Conservation (phyloP, 2,888 invertebrate species). For the Mongoloraphidia duomilia region DNA sequence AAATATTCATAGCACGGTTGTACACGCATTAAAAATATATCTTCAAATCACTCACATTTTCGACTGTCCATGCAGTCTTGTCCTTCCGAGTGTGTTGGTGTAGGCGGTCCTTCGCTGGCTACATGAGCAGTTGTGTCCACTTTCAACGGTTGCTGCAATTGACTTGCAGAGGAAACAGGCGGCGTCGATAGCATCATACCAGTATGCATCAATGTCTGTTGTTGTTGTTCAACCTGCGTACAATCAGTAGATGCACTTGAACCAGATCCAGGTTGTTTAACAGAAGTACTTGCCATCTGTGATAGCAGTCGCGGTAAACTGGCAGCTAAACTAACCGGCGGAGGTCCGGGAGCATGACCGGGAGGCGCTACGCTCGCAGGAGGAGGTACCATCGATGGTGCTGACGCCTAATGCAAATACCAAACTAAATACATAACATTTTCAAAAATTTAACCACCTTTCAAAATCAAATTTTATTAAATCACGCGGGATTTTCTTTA, state of each 20-base stretch:
- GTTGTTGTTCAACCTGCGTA: constrained; percentile 15
- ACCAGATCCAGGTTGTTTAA: background rate
- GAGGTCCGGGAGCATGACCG: constrained; percentile 20
- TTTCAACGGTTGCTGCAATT: constrained; percentile 30
- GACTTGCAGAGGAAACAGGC: constrained; percentile 20
- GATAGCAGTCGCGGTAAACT: constrained; percentile 35
- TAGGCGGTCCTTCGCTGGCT: constrained; percentile 50
- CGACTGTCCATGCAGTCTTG: constrained; percentile 45
- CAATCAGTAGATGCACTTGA: constrained; percentile 6
- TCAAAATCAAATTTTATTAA: too few species aligned
- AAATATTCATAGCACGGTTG: constrained; percentile 17
- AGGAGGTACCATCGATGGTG: constrained; percentile 24
- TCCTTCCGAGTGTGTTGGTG: constrained; percentile 64
- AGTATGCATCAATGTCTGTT: constrained; percentile 15
- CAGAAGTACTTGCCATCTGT: constrained; percentile 29
- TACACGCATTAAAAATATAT: background rate
- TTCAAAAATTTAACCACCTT: too few species aligned
- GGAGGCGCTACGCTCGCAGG: constrained; percentile 29
- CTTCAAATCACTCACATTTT: constrained; percentile 37
- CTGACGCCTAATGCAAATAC: constrained; percentile 5
- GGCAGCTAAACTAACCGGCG: constrained; percentile 29
- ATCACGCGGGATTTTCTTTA: too few species aligned
- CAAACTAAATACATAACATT: too few species aligned
- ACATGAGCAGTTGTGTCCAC: constrained; percentile 32
- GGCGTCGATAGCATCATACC: constrained; percentile 14